Evolutionary conservation across 2,113 vertebrate species (phyloP), one percentile per base, ranked within the genome.

Genomic region (Mustela lutreola): DNA sequence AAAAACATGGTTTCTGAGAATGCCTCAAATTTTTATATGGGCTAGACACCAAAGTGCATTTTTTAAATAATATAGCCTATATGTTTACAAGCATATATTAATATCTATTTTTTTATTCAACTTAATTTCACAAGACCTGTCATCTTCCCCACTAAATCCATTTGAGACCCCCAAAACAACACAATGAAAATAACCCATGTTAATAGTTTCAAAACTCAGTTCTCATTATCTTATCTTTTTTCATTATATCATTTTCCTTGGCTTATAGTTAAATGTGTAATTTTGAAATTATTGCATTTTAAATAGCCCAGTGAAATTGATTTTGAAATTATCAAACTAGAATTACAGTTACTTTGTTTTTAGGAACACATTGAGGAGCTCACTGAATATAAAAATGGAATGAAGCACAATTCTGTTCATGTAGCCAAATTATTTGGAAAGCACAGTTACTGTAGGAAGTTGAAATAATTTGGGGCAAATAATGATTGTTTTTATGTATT

Each of bases 221-320:
- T 89, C 83, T 62, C 33, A 42, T 76, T 50, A 65, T 65, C 19
- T 65, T 50, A 63, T 65, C 14, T 42, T 91, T 73, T n/a, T 31
- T 56, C 2, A 60, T 80, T 65, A 63, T 79, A 45, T 11, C 3
- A 53, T 79, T 79, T 94, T 94, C 63, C 14, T 65, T 73, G 16
- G 10, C 18, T 93, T 93, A 31, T 31, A 71, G 5, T 62, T 16
- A 2, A 91, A 60, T 86, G 75, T 53, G 10, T 18, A 83, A 36
- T 62, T 95, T 94, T 42, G 65, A 84, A 84, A 82, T 80, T 36
- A 67, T 39, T 84, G 24, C 1, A 67, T 78, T 81, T 90, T 85
- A 78, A 78, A 79, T 87, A 91, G 31, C 60, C 56, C 39, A 31
- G 28, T 50, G 33, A 86, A 94, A 96, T 81, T 71, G 4, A 82